A percentile compares a stretch with the other conserved stretches of the same genome.
phyloP scores from a whole-genome alignment of 1,140 invertebrate genomes.

The Drosophila grimshawi region DNA sequence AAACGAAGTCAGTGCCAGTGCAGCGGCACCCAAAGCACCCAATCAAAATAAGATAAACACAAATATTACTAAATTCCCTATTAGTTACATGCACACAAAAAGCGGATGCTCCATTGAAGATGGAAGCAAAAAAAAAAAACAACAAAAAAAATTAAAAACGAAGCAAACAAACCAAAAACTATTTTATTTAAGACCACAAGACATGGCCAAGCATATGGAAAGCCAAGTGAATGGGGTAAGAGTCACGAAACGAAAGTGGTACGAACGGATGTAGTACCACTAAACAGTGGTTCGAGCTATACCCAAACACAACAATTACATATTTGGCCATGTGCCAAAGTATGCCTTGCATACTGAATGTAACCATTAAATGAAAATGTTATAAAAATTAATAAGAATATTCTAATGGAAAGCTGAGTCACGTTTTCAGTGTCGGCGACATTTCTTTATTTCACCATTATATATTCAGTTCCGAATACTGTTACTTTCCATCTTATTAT shows the following conservation, averaged over 20 bases:
- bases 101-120: slow-evolving; percentile 3
- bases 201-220: slow-evolving; percentile 34
- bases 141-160: slow-evolving; percentile 31
- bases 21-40: slow-evolving; percentile 32
- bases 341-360: slow-evolving; percentile 20
- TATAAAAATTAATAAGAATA: slow-evolving; percentile 18
- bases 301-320: not conserved
- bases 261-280: slow-evolving; percentile 65
- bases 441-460: slow-evolving; percentile 9
- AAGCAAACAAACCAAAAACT: not conserved
- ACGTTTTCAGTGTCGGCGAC: slow-evolving; percentile 9
- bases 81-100: slow-evolving; percentile 15
- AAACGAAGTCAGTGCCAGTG: slow-evolving; percentile 58
- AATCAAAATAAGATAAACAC: slow-evolving; percentile 17
- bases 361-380: not conserved
- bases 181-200: slow-evolving; percentile 25
- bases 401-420: slow-evolving; percentile 1
- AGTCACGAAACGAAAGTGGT: slow-evolving; percentile 63
- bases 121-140: slow-evolving; percentile 29
- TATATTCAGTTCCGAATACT: slow-evolving; percentile 3
- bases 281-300: slow-evolving; percentile 43
- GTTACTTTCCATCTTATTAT: slow-evolving; percentile 15
- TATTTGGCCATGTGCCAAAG: not conserved
- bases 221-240: slow-evolving; percentile 37
- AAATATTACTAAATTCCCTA: not conserved